A percentile compares a stretch with the other conserved stretches of the same genome.
Evolutionary conservation across 2,797 vertebrate genomes (phyloP).

Genomic region (Halcyon badia): DNA sequence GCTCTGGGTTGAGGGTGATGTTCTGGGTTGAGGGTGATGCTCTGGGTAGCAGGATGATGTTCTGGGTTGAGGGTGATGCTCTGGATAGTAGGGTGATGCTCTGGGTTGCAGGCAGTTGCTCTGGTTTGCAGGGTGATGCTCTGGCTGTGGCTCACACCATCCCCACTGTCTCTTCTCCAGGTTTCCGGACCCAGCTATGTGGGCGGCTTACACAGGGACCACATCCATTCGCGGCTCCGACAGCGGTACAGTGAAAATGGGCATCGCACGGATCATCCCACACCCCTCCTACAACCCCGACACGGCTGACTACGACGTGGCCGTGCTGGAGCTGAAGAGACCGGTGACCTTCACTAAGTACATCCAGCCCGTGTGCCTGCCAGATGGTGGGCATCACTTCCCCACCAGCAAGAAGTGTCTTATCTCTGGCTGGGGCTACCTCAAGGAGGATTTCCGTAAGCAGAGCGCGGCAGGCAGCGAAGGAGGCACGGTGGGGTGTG

Average conservation of each 20-base stretch:
- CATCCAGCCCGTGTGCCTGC: slow-evolving; percentile 92
- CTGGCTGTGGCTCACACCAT: accelerated
- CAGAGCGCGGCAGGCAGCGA: too few relatives aligned
- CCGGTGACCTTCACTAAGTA: slow-evolving; percentile 84
- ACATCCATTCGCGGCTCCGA: slow-evolving; percentile 82
- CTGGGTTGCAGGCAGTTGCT: too few relatives aligned
- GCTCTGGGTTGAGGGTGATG: background rate
- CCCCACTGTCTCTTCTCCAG: background rate
- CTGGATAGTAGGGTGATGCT: too few relatives aligned
- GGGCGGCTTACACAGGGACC: slow-evolving; percentile 88
- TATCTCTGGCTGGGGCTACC: slow-evolving; percentile 95
- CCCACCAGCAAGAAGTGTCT: slow-evolving; percentile 87
- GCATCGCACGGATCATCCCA: slow-evolving; percentile 85
- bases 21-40: background rate
- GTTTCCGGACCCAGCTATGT: slow-evolving; percentile 78
- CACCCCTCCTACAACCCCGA: slow-evolving; percentile 86
- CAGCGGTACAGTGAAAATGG: slow-evolving; percentile 69
- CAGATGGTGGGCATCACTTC: slow-evolving; percentile 86
- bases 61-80: too few relatives aligned
- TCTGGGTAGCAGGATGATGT: too few relatives aligned
- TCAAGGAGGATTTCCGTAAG: slow-evolving; percentile 88
- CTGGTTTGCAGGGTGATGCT: too few relatives aligned
- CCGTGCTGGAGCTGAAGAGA: slow-evolving; percentile 88
- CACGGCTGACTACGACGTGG: slow-evolving; percentile 90
- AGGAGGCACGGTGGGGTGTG: too few relatives aligned